phyloP scores from a whole-genome alignment of 2,888 invertebrate genomes.

The Andrena bucephala region DNA sequence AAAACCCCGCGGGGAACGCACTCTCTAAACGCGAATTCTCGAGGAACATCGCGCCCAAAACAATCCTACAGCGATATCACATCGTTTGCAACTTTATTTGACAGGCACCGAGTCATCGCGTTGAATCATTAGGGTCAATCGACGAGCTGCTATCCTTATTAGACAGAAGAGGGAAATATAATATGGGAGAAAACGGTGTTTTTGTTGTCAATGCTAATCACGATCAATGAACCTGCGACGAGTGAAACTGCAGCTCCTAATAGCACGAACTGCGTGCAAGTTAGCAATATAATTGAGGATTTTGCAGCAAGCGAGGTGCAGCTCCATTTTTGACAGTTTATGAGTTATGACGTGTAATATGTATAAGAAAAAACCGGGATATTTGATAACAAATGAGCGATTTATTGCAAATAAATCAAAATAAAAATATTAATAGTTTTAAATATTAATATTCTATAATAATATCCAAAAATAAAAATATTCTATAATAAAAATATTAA shows the following conservation, averaged over 20 bases:
- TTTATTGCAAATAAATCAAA: too few relatives aligned
- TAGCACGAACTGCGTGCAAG: neutral
- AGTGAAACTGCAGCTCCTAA: neutral
- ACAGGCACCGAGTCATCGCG: neutral
- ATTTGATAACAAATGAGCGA: too few relatives aligned
- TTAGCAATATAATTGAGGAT: neutral
- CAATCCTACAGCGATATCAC: slow-evolving; percentile 9
- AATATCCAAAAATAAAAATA: too few relatives aligned
- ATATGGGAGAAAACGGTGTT: neutral
- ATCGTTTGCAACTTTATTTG: neutral
- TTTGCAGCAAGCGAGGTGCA: too few relatives aligned
- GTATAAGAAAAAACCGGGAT: too few relatives aligned
- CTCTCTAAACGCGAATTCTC: slow-evolving; percentile 18
- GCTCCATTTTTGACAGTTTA: too few relatives aligned
- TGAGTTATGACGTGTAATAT: too few relatives aligned
- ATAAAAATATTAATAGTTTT: too few relatives aligned
- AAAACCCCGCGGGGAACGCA: slow-evolving; percentile 6
- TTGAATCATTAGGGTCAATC: slow-evolving; percentile 2
- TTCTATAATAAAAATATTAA: too few relatives aligned
- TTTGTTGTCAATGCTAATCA: neutral
- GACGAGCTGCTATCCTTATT: neutral
- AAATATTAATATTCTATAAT: too few relatives aligned
- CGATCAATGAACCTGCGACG: neutral
- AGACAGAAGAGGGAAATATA: neutral
- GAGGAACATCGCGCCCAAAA: slow-evolving; percentile 3